Conservation (phyloP, 2,113 vertebrate species). For the Ciconia maguari region DNA sequence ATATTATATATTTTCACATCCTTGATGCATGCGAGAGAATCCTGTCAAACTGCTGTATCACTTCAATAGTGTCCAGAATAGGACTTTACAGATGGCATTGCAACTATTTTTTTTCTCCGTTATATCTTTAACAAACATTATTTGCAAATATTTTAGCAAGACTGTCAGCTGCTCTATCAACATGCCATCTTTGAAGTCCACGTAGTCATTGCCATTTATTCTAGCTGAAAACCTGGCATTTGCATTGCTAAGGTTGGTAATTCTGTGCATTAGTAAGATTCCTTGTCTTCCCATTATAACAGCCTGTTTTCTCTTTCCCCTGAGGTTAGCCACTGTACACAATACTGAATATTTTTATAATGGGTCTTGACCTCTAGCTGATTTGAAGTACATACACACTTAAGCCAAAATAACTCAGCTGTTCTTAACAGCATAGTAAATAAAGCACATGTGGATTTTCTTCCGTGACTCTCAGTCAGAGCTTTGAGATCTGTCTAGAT, state of each 20-base stretch:
- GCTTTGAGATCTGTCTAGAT: background rate
- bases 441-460: background rate
- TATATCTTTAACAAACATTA: background rate
- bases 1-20: background rate
- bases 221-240: background rate
- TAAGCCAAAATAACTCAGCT: background rate
- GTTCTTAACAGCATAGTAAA: background rate
- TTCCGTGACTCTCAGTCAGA: background rate
- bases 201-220: background rate
- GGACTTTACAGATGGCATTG: background rate
- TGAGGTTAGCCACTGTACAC: background rate
- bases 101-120: background rate
- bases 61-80: background rate
- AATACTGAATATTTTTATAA: background rate
- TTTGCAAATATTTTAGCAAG: background rate
- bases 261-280: background rate
- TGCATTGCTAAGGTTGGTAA: background rate
- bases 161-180: background rate
- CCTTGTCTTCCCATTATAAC: background rate
- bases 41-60: background rate
- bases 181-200: background rate
- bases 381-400: background rate
- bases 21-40: accelerated
- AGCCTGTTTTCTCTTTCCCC: background rate
- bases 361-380: background rate